Conservation (phyloP, 2,888 invertebrate species). For the Trilocha varians region DNA sequence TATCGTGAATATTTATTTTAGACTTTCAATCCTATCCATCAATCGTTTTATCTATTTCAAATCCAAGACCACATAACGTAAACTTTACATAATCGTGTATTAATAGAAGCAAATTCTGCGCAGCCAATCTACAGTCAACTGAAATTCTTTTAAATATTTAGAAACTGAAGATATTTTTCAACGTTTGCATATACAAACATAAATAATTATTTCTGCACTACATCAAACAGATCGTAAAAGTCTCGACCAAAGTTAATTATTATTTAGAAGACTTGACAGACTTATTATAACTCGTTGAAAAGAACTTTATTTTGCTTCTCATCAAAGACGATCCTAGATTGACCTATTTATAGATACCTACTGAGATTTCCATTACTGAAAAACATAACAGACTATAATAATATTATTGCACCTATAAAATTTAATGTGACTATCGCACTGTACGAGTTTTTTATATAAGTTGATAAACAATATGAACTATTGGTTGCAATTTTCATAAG, state of each 20-base stretch:
- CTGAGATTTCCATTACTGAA: too few relatives aligned
- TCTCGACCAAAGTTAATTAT: slow-evolving; percentile 15
- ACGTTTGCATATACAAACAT: slow-evolving; percentile 22
- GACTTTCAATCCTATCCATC: not conserved
- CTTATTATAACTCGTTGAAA: not conserved
- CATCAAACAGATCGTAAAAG: slow-evolving; percentile 19
- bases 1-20: not conserved
- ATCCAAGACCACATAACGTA: slow-evolving; percentile 10
- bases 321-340: slow-evolving; percentile 4
- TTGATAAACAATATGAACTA: too few relatives aligned
- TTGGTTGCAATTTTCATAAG: too few relatives aligned
- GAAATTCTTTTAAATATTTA: slow-evolving; percentile 37
- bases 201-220: slow-evolving; percentile 28
- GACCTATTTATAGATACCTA: too few relatives aligned
- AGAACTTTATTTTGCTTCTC: not conserved
- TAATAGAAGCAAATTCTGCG: slow-evolving; percentile 12
- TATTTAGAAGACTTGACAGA: slow-evolving; percentile 5
- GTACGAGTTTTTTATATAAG: too few relatives aligned
- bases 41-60: not conserved
- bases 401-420: too few relatives aligned
- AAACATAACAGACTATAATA: too few relatives aligned
- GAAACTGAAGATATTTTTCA: slow-evolving; percentile 24
- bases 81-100: slow-evolving; percentile 14
- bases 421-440: too few relatives aligned
- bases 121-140: slow-evolving; percentile 5